phyloP scores from a whole-genome alignment of 2,797 vertebrate genomes.

The Garrulus glandarius region DNA sequence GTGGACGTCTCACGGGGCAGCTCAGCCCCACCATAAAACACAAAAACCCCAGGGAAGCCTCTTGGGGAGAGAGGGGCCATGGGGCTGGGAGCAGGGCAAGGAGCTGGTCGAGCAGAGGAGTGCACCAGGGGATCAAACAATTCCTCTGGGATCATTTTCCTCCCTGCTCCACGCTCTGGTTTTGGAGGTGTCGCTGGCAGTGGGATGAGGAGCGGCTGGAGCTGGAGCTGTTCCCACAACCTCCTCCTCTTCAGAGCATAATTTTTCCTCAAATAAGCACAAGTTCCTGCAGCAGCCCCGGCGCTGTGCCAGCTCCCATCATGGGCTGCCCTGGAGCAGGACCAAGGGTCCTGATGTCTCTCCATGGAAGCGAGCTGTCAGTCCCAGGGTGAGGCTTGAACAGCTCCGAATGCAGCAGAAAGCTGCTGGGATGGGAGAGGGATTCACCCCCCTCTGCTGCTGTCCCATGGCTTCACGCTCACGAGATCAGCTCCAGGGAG shows the following conservation, averaged over 20 bases:
- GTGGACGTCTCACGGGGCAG: rapidly evolving
- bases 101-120: background rate
- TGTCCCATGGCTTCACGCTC: background rate
- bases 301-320: background rate
- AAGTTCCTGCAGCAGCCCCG: background rate
- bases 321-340: background rate
- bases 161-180: background rate
- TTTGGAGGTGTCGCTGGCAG: background rate
- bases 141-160: background rate
- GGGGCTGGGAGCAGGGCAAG: rapidly evolving
- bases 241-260: background rate
- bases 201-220: rapidly evolving
- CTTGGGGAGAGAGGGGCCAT: rapidly evolving
- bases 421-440: background rate
- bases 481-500: background rate
- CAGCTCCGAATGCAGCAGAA: background rate
- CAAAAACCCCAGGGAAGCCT: rapidly evolving
- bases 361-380: rapidly evolving
- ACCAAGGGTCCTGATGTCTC: background rate
- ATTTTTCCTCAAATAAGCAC: background rate
- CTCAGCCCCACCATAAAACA: background rate
- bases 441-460: background rate
- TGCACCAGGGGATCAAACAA: background rate
- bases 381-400: background rate
- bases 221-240: background rate